Evolutionary conservation across 2,888 invertebrate species (phyloP).

Genomic region (Aleiodes alternator): DNA sequence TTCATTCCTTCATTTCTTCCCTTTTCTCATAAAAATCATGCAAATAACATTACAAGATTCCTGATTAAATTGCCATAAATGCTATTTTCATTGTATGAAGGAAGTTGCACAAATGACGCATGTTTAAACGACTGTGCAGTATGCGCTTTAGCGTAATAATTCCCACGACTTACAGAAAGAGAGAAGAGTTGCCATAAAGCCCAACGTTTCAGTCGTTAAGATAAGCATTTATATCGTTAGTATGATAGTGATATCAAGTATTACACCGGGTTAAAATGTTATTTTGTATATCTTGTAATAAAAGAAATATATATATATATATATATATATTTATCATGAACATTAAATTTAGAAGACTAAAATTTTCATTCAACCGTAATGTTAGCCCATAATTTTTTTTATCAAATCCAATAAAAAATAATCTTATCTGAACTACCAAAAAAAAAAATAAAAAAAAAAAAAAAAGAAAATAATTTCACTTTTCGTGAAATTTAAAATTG

Average conservation of each 20-base stretch:
- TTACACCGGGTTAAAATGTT: conserved; percentile 24
- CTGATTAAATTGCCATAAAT: too few species aligned
- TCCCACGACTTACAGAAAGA: conserved; percentile 10
- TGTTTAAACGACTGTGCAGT: conserved; percentile 10
- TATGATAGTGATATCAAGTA: conserved; percentile 26
- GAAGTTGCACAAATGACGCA: conserved; percentile 15
- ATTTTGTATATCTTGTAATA: conserved; percentile 16
- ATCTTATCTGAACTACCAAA: too few species aligned
- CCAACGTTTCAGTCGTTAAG: conserved; percentile 29
- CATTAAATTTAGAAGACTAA: neutral
- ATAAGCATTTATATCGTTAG: conserved; percentile 28
- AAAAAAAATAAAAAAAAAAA: too few species aligned
- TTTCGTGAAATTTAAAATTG: conserved; percentile 18
- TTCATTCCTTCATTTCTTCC: neutral
- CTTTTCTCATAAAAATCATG: neutral
- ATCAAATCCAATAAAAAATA: too few species aligned
- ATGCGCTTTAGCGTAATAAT: conserved; percentile 18
- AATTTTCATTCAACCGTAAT: too few species aligned
- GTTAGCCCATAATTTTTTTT: too few species aligned
- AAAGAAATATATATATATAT: neutral
- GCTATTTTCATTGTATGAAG: neutral
- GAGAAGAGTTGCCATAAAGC: conserved; percentile 6
- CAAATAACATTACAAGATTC: too few species aligned
- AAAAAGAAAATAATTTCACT: too few species aligned
- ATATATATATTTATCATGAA: conserved; percentile 1